Evolutionary conservation across 2,888 invertebrate genomes (phyloP), one percentile per base, ranked within the genome.

Genomic region (Euplagia quadripunctaria): DNA sequence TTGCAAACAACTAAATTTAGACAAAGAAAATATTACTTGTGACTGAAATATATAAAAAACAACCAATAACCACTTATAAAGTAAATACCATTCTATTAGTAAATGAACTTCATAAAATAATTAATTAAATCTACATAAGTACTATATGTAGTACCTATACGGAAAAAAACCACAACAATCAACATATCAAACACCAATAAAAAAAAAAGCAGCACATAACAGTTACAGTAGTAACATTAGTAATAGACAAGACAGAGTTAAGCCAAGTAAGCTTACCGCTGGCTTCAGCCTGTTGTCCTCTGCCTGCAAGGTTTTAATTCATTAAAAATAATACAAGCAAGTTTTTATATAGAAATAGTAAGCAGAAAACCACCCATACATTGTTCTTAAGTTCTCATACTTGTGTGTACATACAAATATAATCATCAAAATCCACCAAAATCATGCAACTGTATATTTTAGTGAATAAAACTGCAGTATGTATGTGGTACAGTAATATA

Each of bases 221-320:
- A 43, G 8, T 43, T 43, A 55, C 52, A 74, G 41, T 70, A 17
- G 68, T 11, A 71, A 7, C 51, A 68, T 68, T 71, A 65, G 69
- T 83, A 70, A 78, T 68, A 71, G 67, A 78, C 31, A 74, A 67
- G 74, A 49, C 74, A 79, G 73, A 65, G 76, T 77, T 58, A 71
- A 80, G 77, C 76, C 67, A 79, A 78, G 66, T 65, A 80, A 80
- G 87, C 95, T 95, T 93, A 95, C 95, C 95, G 91, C 92, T 79
- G 94, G 94, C 86, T 83, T 92, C 88, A 95, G 91, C 86, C 91
- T 86, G 88, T 85, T 89, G 89, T 92, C 86, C 87, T 90, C 88
- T 70, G 91, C 90, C 95, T 95, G 95, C 64, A 95, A 95, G 89
- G 87, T 89, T 86, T 63, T 82, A 89, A 90, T 87, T 81, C 84